Conservation (phyloP, 1,140 invertebrate species). For the Drosophila grimshawi region DNA sequence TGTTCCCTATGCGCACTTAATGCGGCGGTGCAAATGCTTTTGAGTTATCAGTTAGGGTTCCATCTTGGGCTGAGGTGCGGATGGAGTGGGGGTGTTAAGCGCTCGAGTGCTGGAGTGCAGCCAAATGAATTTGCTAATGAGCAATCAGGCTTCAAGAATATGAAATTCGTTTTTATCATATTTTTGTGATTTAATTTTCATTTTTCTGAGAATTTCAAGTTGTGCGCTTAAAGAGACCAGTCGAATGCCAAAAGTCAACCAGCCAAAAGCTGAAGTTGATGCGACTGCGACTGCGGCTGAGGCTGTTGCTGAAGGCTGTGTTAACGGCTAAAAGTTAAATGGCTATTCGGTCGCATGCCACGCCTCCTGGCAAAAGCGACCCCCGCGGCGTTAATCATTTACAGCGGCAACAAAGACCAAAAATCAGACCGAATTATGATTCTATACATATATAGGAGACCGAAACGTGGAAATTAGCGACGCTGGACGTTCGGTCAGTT, state of each 20-base stretch:
- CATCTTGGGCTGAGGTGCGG: background rate
- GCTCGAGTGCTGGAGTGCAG: constrained; percentile 61
- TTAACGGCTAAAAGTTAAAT: constrained; percentile 12
- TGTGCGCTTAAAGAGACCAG: constrained; percentile 48
- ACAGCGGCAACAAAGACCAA: constrained; percentile 58
- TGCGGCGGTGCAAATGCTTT: constrained; percentile 33
- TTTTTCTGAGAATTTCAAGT: constrained; percentile 8
- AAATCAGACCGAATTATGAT: constrained; percentile 74
- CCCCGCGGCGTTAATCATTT: constrained; percentile 70
- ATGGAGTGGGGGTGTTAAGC: constrained; percentile 12
- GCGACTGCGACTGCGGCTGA: background rate
- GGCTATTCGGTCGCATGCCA: constrained; percentile 6
- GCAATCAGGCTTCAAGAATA: constrained; percentile 76
- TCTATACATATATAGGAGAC: constrained; percentile 53
- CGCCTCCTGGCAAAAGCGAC: background rate
- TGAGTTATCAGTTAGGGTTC: constrained; percentile 39
- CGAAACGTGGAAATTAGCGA: constrained; percentile 62
- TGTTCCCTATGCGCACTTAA: constrained; percentile 35
- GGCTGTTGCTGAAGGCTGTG: constrained; percentile 8
- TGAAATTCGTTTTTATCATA: constrained; percentile 35
- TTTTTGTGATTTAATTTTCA: background rate
- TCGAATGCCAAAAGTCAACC: constrained; percentile 11
- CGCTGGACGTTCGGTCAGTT: constrained; percentile 54
- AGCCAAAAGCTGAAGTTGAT: background rate
- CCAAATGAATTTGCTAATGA: constrained; percentile 80